Evolutionary conservation across 1,140 invertebrate genomes (phyloP), one percentile per base, ranked within the genome.

Genomic region (Chironomus striatipennis): DNA sequence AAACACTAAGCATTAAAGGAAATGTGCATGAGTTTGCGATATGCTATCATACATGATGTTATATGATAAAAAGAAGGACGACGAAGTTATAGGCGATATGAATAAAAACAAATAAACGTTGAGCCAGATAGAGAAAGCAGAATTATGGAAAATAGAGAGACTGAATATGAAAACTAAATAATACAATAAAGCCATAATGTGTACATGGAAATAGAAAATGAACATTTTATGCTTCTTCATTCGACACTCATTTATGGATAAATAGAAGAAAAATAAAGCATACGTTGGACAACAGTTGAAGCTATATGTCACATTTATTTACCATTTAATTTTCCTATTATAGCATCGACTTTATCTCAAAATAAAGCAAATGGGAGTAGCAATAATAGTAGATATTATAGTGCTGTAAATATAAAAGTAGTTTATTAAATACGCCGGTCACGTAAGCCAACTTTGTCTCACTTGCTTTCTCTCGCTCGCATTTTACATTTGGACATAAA

Each of bases 231-330:
- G 47, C 47, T 57, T 57, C 12, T 57, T n/a, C 47, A 57, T 57
- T 57, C 10, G 47, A 57, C 47, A 15, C 12, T 57, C 47, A 57
- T 57, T 57, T 57, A 57, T 57, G 12, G 47, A 34, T 34, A 34
- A 34, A 34, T 34, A 34, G 24, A 34, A 34, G 24, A 34, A 34
- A 34, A 34, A 34, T 34, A 34, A 34, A 34, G 24, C 24, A 34
- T 34, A 34, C 24, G 5, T 34, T 34, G 24, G 24, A 34, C 24
- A 34, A 34, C 24, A 34, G 24, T 34, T 34, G 24, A n/a, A 57
- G 47, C 47, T 57, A 57, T 57, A 70, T 70, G 65, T 70, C 65
- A 70, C 65, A 70, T 70, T 70, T 70, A 70, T 70, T 57, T 57
- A 57, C 47, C 47, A 70, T 70, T 70, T 70, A 70, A 70, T 70